Evolutionary conservation across 2,888 invertebrate genomes (phyloP).

Genomic region (Anthophora plumipes): DNA sequence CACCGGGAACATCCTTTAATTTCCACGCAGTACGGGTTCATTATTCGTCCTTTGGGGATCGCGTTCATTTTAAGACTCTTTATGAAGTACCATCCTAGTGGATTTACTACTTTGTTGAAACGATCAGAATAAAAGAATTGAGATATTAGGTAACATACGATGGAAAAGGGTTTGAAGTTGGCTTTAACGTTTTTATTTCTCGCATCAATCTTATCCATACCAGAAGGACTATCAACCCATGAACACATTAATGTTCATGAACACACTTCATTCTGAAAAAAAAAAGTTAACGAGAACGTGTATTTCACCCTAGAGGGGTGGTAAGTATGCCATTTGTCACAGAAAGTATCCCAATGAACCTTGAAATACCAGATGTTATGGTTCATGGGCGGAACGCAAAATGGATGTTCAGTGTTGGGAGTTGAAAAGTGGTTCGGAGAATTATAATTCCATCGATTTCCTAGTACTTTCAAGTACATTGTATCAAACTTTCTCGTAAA

Average conservation of each 20-base stretch:
- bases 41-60: too few relatives aligned
- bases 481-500: background rate
- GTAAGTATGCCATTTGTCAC: background rate
- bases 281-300: background rate
- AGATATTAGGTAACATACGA: too few relatives aligned
- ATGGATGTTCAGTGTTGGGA: too few relatives aligned
- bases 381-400: background rate
- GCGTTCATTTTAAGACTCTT: too few relatives aligned
- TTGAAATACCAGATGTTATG: conserved; percentile 6
- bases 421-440: background rate
- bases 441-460: conserved; percentile 3
- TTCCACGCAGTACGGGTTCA: too few relatives aligned
- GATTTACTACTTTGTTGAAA: too few relatives aligned
- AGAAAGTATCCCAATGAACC: conserved; percentile 7
- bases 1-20: conserved; percentile 15
- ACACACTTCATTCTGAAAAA: background rate
- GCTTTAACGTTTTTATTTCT: too few relatives aligned
- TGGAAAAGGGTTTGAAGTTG: too few relatives aligned
- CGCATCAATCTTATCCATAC: background rate
- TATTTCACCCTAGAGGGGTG: background rate
- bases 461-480: background rate
- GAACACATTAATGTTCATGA: background rate
- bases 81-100: too few relatives aligned
- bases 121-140: too few relatives aligned
- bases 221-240: background rate